phyloP scores from a whole-genome alignment of 2,113 vertebrate genomes.

The Cricetomys ansorgei region DNA sequence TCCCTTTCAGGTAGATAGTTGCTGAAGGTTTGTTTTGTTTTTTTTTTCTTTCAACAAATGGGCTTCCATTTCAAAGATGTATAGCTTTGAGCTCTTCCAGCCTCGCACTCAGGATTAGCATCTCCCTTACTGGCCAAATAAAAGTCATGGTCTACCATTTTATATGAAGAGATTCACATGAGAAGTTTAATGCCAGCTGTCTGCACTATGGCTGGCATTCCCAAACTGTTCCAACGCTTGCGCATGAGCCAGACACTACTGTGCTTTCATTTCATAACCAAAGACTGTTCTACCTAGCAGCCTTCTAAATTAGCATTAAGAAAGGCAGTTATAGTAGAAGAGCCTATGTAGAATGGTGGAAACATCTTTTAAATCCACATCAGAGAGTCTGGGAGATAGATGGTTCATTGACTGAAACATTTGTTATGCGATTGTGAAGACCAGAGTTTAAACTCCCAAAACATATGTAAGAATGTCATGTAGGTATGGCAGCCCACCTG shows the following conservation, averaged over 20 bases:
- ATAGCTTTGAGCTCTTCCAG: neutral
- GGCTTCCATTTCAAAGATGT: neutral
- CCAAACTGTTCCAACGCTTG: neutral
- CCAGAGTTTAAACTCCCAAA: neutral
- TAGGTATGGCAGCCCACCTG: neutral
- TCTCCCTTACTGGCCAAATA: constrained; percentile 34
- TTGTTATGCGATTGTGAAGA: neutral
- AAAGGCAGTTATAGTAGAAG: neutral
- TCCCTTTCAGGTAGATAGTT: neutral
- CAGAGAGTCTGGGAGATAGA: neutral
- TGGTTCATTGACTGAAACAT: neutral
- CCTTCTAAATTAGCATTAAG: neutral
- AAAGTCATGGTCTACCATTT: neutral
- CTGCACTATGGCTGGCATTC: neutral
- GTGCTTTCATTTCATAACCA: constrained; percentile 3
- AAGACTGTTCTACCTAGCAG: neutral
- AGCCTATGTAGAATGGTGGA: neutral
- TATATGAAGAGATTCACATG: neutral
- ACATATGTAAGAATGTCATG: neutral
- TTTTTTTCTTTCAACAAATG: constrained; percentile 9
- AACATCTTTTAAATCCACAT: constrained; percentile 6
- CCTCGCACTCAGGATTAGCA: neutral
- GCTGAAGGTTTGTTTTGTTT: neutral
- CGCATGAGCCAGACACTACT: neutral
- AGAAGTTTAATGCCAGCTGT: constrained; percentile 31